Evolutionary conservation across 2,113 vertebrate genomes (phyloP).

Genomic region (Calidris pugnax): DNA sequence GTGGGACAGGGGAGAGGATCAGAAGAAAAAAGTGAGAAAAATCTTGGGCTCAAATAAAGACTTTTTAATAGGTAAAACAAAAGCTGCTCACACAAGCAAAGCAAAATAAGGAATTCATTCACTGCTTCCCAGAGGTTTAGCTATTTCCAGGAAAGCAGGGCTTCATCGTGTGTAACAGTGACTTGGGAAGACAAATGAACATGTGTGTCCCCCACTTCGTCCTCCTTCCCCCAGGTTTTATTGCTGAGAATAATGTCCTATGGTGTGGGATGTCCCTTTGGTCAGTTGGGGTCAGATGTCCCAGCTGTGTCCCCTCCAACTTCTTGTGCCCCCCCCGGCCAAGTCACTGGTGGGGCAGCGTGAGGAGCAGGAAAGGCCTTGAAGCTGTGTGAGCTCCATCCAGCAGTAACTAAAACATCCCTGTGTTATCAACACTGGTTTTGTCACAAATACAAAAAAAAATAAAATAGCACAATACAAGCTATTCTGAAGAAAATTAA

Average conservation of each 20-base stretch:
- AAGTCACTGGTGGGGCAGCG: no score
- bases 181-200: not conserved
- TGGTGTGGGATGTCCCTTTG: accelerated
- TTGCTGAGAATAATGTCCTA: not conserved
- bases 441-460: not conserved
- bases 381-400: accelerated
- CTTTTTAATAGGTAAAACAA: not conserved
- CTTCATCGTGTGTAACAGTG: not conserved
- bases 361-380: not conserved
- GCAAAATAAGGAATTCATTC: not conserved
- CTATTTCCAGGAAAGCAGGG: not conserved
- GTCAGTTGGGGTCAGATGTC: not conserved
- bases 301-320: not conserved
- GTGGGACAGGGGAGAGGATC: not conserved
- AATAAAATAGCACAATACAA: not conserved
- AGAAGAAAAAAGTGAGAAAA: not conserved
- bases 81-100: not conserved
- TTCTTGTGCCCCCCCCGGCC: accelerated
- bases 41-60: accelerated
- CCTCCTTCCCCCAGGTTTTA: not conserved
- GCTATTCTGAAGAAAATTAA: not conserved
- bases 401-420: not conserved
- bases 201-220: accelerated
- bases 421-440: not conserved
- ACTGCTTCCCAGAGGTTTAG: not conserved